Percentiles rank a stretch among this genome's conserved stretches.
Conservation (phyloP, 2,888 invertebrate species). For the Rhagonycha lutea region DNA sequence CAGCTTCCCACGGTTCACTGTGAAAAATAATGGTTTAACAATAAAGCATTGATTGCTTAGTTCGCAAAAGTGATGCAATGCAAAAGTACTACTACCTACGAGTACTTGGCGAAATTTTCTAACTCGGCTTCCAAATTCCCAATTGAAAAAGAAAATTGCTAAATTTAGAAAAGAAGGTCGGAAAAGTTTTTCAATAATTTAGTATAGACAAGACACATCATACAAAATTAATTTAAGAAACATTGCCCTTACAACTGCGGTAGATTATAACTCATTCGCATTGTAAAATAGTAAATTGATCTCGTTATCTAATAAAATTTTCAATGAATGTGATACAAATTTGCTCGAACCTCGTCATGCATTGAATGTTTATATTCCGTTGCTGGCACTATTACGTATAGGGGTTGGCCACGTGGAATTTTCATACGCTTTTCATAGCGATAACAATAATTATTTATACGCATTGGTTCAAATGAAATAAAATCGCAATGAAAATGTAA, state of each 20-base stretch:
- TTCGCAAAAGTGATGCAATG: neutral
- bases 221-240: neutral
- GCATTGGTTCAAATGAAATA: neutral
- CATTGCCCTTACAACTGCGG: neutral
- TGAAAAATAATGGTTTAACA: neutral
- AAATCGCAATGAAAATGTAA: conserved; percentile 24
- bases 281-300: neutral
- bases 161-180: neutral
- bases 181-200: neutral
- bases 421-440: neutral
- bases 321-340: neutral
- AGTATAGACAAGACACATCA: neutral
- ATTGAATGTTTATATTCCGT: neutral
- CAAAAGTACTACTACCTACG: neutral
- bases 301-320: neutral
- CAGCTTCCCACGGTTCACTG: neutral
- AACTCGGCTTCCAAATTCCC: neutral
- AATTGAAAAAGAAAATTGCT: neutral
- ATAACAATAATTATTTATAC: neutral
- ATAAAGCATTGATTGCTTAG: neutral
- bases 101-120: neutral
- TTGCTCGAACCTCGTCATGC: neutral
- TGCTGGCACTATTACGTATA: neutral
- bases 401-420: neutral
- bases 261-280: neutral